Conservation (phyloP, 2,888 invertebrate genomes). For the Trypoxylon attenuatum region DNA sequence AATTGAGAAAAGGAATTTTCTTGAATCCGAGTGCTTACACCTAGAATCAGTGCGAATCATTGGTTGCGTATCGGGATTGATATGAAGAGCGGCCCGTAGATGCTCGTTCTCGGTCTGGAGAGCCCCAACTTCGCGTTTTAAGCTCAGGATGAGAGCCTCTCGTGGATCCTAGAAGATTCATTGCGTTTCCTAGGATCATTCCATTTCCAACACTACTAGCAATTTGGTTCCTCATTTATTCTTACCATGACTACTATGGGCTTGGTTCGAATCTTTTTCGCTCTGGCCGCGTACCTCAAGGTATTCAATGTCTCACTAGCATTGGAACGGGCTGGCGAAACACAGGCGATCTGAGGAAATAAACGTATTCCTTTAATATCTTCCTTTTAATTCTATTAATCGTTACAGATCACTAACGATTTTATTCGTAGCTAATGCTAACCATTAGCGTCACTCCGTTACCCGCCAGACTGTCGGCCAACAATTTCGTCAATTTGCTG, state of each 20-base stretch:
- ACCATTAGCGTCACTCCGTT: conserved; percentile 97
- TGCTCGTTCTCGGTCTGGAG: conserved; percentile 93
- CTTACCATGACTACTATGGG: conserved; percentile 94
- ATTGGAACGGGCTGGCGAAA: conserved; percentile 92
- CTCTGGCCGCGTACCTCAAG: conserved; percentile 91
- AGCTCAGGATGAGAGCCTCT: conserved; percentile 90
- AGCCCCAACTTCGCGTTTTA: conserved; percentile 91
- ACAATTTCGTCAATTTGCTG: conserved; percentile 93
- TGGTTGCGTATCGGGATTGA: conserved; percentile 76
- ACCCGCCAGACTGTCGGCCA: conserved; percentile 95
- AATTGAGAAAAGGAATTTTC: not conserved
- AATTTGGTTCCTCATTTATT: conserved; percentile 13
- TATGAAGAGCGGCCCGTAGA: conserved; percentile 83
- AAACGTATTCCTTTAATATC: too few relatives aligned
- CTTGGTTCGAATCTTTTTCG: conserved; percentile 94
- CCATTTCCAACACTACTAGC: not conserved
- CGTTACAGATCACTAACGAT: not conserved
- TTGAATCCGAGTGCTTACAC: conserved; percentile 35
- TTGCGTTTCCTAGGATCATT: not conserved
- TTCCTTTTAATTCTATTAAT: not conserved
- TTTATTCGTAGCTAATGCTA: not conserved
- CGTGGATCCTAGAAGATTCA: conserved; percentile 84
- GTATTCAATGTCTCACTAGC: conserved; percentile 93
- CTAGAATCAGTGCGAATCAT: conserved; percentile 55
- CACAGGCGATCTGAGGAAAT: conserved; percentile 92